Base-by-base conservation (phyloP, 2,888 invertebrate genomes). In the Digitonthophagus gazella region DNA sequence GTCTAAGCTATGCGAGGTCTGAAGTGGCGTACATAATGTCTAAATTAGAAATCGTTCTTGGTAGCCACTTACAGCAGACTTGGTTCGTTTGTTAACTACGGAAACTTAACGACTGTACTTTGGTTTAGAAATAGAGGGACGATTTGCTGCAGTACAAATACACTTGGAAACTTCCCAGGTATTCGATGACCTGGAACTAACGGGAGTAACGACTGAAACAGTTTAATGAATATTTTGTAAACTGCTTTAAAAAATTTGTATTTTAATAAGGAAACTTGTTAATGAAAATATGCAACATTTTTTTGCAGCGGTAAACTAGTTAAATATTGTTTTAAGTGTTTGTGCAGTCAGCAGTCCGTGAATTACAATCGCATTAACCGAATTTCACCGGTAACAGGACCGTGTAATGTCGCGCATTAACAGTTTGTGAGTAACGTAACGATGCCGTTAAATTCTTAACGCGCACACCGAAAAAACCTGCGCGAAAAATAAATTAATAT, bases 301-400 rank as follows among this genome's bases (percentile, higher is more conserved):
- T n/a, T n/a, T n/a, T n/a, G n/a, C n/a, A n/a, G n/a, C n/a, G n/a
- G n/a, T n/a, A n/a, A n/a, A n/a, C n/a, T n/a, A n/a, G n/a, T 44
- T 44, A 44, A 44, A 44, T 8, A 11, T 44, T n/a, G n/a, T n/a
- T n/a, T n/a, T n/a, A n/a, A 44, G 1, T 44, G 28, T 44, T 44
- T 44, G 11, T 44, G 11, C 6, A 44, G 28, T 44, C 28, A 44
- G 3, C 3, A 44, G 28, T 44, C 28, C 58, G 18, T 11, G 18
- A 58, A 58, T 58, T 58, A 58, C 18, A 58, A 58, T 58, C 15
- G 15, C 15, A 58, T 58, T 58, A 58, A 18, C 58, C 58, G 58
- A 58, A 44, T 58, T 58, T 58, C 58, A 6, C 58, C 15, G 58
- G 1, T 18, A 18, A 58, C 58, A 58, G 15, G 58, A 18, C 28